Evolutionary conservation across 2,113 vertebrate species (phyloP).

Genomic region (Typhlomys cinereus): DNA sequence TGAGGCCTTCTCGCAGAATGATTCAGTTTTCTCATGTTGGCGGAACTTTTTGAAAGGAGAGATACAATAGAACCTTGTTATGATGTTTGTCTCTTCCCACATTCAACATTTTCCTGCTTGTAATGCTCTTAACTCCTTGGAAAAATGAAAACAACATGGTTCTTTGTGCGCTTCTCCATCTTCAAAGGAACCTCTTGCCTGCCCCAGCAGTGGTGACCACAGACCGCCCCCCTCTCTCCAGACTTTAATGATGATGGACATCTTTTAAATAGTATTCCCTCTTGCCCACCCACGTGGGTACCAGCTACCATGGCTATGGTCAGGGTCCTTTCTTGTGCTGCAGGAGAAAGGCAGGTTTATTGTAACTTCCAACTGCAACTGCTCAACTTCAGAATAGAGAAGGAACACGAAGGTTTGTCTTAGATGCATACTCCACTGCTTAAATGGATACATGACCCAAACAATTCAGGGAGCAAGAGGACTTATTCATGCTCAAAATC

Average conservation of each 20-base stretch:
- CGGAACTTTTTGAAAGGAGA: conserved; percentile 43
- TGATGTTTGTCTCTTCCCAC: conserved; percentile 15
- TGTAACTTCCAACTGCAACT: not conserved
- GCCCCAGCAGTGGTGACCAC: not conserved
- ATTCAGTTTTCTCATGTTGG: conserved; percentile 55
- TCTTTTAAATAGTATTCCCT: not conserved
- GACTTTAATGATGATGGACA: not conserved
- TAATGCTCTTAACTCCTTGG: conserved; percentile 47
- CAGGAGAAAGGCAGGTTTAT: not conserved
- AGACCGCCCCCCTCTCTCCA: not conserved
- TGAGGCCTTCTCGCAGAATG: not conserved
- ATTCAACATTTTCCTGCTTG: conserved; percentile 46
- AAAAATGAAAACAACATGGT: conserved; percentile 65
- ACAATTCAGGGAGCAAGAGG: too few species aligned
- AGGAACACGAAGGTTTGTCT: not conserved
- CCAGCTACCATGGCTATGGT: not conserved
- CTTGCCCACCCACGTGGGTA: not conserved
- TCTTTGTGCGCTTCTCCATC: conserved; percentile 4
- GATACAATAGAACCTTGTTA: conserved; percentile 58
- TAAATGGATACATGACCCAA: too few species aligned
- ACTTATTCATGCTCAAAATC: too few species aligned
- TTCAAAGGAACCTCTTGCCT: conserved; percentile 52
- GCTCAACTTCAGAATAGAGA: conserved; percentile 23
- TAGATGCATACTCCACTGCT: not conserved
- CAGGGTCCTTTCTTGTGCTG: not conserved